These are phyloP conservation scores for Helostoma temminkii DNA, from an alignment of 2,797 vertebrate genomes.

Conservation along the genomic window DNA sequence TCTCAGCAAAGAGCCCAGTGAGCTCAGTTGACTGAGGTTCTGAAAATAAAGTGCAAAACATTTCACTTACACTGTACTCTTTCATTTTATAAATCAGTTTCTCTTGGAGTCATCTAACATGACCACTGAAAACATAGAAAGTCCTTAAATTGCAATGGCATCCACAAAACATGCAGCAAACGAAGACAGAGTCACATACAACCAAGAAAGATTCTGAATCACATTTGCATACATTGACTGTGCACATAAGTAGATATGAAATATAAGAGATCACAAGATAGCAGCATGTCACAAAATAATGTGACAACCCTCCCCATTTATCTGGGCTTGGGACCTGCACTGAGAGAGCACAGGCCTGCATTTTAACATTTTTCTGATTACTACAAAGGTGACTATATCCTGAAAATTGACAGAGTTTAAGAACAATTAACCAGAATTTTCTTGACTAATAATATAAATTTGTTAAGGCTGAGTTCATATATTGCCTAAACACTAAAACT, in stretches of 20 bases:
- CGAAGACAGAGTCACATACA: too few relatives aligned
- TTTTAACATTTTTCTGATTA: background rate
- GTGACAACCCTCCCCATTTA: too few relatives aligned
- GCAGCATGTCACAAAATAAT: too few relatives aligned
- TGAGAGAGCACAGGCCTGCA: too few relatives aligned
- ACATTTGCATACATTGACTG: background rate
- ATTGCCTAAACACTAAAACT: background rate
- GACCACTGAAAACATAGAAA: background rate
- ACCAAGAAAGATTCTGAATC: background rate
- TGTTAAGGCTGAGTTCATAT: background rate
- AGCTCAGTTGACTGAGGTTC: conserved; percentile 70
- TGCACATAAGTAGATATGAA: background rate
- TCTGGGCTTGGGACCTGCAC: too few relatives aligned
- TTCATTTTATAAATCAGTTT: background rate
- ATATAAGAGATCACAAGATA: too few relatives aligned
- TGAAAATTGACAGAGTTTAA: conserved; percentile 2
- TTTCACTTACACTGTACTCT: background rate
- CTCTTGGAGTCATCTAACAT: background rate
- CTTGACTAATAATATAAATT: background rate
- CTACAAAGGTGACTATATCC: background rate
- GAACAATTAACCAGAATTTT: background rate
- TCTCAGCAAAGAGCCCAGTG: conserved; percentile 82
- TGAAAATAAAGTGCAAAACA: conserved; percentile 47
- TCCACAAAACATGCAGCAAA: too few relatives aligned
- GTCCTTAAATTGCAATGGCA: background rate